phyloP scores from a whole-genome alignment of 2,888 invertebrate species.

The Pardosa pseudoannulata region DNA sequence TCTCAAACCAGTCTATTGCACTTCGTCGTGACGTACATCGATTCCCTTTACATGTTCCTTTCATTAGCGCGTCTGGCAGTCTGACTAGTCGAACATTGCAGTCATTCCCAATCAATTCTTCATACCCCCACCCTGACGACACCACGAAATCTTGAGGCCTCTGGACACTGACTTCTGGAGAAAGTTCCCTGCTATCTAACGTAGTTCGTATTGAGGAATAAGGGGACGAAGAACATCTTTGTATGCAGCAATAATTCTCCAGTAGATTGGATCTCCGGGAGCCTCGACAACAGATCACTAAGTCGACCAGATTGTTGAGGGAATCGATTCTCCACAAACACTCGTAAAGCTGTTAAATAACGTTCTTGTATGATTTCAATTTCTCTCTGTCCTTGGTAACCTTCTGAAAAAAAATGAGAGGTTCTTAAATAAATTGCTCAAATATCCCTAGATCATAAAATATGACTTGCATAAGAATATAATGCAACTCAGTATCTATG shows the following conservation, averaged over 20 bases:
- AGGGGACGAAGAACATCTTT: conserved; percentile 99
- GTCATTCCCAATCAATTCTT: conserved; percentile 27
- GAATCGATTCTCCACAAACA: conserved; percentile 91
- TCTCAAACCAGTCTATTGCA: conserved; percentile 55
- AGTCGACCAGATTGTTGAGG: conserved; percentile 92
- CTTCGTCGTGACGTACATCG: conserved; percentile 19
- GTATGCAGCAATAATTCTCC: conserved; percentile 96
- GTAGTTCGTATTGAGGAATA: conserved; percentile 87
- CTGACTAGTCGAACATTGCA: conserved; percentile 66
- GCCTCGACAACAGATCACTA: conserved; percentile 91
- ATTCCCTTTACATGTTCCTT: not conserved
- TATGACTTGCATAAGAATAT: no score
- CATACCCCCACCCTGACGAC: not conserved
- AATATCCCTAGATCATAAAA: no score
- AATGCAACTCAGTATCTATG: no score
- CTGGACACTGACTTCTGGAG: not conserved
- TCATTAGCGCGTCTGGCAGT: conserved; percentile 1
- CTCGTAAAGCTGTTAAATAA: conserved; percentile 94
- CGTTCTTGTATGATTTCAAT: conserved; percentile 95
- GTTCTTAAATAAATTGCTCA: no score
- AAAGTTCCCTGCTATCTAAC: conserved; percentile 53
- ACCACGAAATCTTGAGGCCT: not conserved
- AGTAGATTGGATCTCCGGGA: conserved; percentile 97
- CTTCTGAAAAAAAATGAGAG: conserved; percentile 39
- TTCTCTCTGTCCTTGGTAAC: conserved; percentile 79